Conservation (phyloP, 2,888 invertebrate species). For the Drosophila vallismaia region DNA sequence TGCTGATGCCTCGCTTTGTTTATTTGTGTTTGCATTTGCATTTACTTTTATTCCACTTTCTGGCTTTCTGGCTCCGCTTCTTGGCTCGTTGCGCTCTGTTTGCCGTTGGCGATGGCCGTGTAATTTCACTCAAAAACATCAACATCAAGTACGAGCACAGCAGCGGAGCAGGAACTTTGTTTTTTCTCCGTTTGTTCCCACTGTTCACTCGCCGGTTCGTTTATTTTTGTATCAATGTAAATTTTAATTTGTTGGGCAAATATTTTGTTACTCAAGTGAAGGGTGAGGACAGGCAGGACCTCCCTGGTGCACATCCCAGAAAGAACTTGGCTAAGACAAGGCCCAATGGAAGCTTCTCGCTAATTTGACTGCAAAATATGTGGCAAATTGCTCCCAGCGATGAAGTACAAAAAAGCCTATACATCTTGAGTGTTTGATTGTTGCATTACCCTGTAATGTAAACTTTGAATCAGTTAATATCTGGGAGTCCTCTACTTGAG, state of each 20-base stretch:
- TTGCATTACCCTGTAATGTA: not conserved
- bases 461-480: not conserved
- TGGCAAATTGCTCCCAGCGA: constrained; percentile 15
- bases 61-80: constrained; percentile 26
- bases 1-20: constrained; percentile 48
- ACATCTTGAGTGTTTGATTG: not conserved
- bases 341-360: constrained; percentile 16
- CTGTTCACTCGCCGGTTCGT: constrained; percentile 18
- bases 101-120: constrained; percentile 59
- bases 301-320: not conserved
- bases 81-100: constrained; percentile 49
- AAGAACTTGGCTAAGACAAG: constrained; percentile 9
- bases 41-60: constrained; percentile 66
- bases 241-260: constrained; percentile 77
- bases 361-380: constrained; percentile 43
- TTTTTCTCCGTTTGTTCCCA: constrained; percentile 15
- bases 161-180: constrained; percentile 28
- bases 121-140: constrained; percentile 65
- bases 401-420: not conserved
- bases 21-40: constrained; percentile 69
- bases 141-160: constrained; percentile 36
- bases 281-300: not conserved
- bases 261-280: constrained; percentile 55
- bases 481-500: not conserved
- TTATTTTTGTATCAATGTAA: constrained; percentile 70